Evolutionary conservation across 2,888 invertebrate genomes (phyloP), one percentile per base, ranked within the genome.

Genomic region (Cosmorhoe ocellata): DNA sequence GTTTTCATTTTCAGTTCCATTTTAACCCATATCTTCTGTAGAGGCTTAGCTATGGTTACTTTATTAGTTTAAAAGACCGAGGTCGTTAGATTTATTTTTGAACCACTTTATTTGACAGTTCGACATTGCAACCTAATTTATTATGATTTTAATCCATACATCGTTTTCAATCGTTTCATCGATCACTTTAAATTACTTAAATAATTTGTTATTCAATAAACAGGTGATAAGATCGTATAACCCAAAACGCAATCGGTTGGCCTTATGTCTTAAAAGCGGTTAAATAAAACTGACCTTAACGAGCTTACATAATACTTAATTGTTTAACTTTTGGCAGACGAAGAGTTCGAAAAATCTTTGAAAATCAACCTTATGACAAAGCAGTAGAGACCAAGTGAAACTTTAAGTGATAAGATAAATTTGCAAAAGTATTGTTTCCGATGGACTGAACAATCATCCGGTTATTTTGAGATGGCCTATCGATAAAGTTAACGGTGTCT

Each of bases 391-490:
- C 24, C 5, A 11, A 37, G 47, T 34, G 34, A 37, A 46, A 11
- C 14, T 34, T 9, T 7, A 2, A 13, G 22, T 9, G 24, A 14
- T 48, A 54, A 58, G 32, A 37, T 41, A 56, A 46, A 32, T 59
- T 58, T 34, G 62, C 50, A 55, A 63, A 61, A 54, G 24, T 28
- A 46, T 56, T 58, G 54, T 74, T 75, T 64, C 62, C 52, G 72
- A 69, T 71, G 59, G 55, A 57, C 55, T 63, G 54, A 58, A 70
- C 66, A 62, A n/a, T 45, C 63, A 68, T 74, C 68, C 75, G 69
- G 53, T 67, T 70, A 52, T 67, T 63, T 66, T 62, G 69, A 76
- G 81, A 81, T 81, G 79, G 67, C 76, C 76, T 74, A 77, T 59
- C 48, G 79, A 78, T 81, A 78, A 73, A 58, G 54, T 64, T 53